A percentile compares a stretch with the other conserved stretches of the same genome.
Evolutionary conservation across 2,797 vertebrate species (phyloP).

Genomic region (Sibirionetta formosa): DNA sequence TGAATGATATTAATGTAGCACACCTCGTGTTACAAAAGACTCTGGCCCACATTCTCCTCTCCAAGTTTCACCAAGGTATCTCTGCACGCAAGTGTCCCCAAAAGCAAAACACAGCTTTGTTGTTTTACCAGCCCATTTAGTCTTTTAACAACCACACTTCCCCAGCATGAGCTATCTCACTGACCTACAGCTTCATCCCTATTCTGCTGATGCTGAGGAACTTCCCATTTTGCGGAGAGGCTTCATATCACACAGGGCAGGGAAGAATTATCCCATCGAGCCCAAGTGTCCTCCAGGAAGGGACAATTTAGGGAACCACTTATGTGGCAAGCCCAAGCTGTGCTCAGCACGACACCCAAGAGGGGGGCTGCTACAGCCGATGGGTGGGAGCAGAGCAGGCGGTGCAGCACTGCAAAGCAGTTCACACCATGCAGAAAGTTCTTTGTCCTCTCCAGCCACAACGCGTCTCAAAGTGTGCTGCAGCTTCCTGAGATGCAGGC

Average conservation of each 20-base stretch:
- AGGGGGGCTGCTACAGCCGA: neutral
- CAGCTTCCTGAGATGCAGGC: neutral
- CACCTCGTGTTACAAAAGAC: conserved; percentile 7
- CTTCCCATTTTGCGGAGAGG: neutral
- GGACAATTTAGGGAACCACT: neutral
- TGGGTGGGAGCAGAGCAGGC: neutral
- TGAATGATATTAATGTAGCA: neutral
- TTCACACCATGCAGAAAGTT: conserved; percentile 32
- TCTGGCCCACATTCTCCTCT: conserved; percentile 41
- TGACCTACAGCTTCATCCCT: neutral
- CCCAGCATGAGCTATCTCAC: neutral
- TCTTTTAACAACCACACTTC: neutral
- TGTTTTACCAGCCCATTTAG: neutral
- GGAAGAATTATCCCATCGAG: neutral
- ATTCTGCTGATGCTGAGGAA: neutral
- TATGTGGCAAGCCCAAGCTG: neutral
- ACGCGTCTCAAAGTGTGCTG: neutral
- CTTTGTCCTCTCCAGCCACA: conserved; percentile 57
- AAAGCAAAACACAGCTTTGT: neutral
- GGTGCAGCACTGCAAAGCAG: neutral
- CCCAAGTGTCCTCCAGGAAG: neutral
- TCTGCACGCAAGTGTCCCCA: neutral
- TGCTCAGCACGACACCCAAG: neutral
- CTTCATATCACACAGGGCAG: neutral
- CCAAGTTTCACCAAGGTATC: neutral